A percentile compares a stretch with the other conserved stretches of the same genome.
These are phyloP conservation scores for Brachionus plicatilis DNA, from an alignment of 1,140 invertebrate species.

Conservation along the genomic window DNA sequence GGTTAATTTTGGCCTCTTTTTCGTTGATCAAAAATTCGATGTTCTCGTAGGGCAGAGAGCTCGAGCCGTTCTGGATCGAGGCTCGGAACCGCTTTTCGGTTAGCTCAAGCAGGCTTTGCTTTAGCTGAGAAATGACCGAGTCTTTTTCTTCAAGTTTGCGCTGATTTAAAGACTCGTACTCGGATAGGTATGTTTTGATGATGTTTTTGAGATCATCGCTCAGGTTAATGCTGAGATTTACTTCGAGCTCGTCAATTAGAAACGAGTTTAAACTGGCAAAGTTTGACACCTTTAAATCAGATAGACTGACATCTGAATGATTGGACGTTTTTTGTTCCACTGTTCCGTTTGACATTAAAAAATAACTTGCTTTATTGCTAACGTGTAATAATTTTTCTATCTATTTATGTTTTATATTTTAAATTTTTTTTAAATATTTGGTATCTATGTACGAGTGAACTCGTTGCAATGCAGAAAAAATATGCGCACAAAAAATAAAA, in stretches of 20 bases:
- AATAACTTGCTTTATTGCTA: background rate
- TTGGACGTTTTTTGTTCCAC: background rate
- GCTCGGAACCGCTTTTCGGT: slow-evolving; percentile 18
- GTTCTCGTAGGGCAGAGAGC: background rate
- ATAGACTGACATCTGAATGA: background rate
- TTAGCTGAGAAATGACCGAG: background rate
- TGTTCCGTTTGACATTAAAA: background rate
- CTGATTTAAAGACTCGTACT: background rate
- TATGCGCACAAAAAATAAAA: background rate
- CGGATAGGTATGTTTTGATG: background rate
- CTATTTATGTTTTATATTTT: background rate
- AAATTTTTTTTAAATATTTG: background rate
- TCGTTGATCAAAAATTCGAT: slow-evolving; percentile 3
- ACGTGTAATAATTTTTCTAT: background rate
- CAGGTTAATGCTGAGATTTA: background rate
- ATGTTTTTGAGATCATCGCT: slow-evolving; percentile 23
- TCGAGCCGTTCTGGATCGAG: background rate
- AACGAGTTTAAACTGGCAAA: background rate
- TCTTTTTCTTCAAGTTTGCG: slow-evolving; percentile 25
- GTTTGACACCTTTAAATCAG: background rate
- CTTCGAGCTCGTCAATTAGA: slow-evolving; percentile 1
- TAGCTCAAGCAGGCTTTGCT: slow-evolving; percentile 6
- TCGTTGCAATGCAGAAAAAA: background rate
- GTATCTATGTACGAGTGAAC: background rate
- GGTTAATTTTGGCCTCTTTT: slow-evolving; percentile 3